Conservation (phyloP, 2,888 invertebrate genomes). For the Eustalomyia histrio region DNA sequence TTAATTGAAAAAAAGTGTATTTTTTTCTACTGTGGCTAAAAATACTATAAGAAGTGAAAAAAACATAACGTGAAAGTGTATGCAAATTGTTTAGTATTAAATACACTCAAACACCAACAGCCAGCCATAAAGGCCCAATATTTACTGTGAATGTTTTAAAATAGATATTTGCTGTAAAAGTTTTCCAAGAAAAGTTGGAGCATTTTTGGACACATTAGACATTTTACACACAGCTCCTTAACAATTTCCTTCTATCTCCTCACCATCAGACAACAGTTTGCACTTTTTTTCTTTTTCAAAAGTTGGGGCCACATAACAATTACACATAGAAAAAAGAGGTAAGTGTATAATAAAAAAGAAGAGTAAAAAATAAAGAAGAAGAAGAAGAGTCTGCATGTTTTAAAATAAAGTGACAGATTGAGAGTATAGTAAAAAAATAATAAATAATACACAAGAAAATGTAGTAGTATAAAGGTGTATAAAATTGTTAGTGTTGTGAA, state of each 20-base stretch:
- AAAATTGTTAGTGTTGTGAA: conserved; percentile 49
- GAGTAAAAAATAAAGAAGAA: conserved; percentile 30
- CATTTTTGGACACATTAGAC: conserved; percentile 42
- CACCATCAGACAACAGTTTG: conserved; percentile 24
- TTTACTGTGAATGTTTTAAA: conserved; percentile 38
- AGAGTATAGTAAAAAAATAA: conserved; percentile 41
- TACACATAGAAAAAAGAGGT: conserved; percentile 40
- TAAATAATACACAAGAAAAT: conserved; percentile 14
- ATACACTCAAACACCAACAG: conserved; percentile 8
- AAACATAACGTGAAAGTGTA: conserved; percentile 26
- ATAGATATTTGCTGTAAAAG: conserved; percentile 41
- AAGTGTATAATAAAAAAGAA: conserved; percentile 49
- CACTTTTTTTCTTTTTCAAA: conserved; percentile 35
- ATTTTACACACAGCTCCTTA: conserved; percentile 25
- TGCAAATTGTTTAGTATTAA: conserved; percentile 26
- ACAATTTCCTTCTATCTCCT: not conserved
- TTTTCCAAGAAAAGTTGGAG: conserved; percentile 47
- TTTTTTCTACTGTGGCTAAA: conserved; percentile 31
- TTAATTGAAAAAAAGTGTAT: not conserved
- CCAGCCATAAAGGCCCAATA: conserved; percentile 20
- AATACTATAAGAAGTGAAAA: conserved; percentile 31
- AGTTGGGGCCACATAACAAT: conserved; percentile 38
- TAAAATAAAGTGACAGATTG: conserved; percentile 59
- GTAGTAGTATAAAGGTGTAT: conserved; percentile 54
- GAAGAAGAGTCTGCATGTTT: conserved; percentile 56